Percentiles rank a stretch among this genome's conserved stretches.
Conservation (phyloP, 2,888 invertebrate genomes). For the Melanophora roralis region DNA sequence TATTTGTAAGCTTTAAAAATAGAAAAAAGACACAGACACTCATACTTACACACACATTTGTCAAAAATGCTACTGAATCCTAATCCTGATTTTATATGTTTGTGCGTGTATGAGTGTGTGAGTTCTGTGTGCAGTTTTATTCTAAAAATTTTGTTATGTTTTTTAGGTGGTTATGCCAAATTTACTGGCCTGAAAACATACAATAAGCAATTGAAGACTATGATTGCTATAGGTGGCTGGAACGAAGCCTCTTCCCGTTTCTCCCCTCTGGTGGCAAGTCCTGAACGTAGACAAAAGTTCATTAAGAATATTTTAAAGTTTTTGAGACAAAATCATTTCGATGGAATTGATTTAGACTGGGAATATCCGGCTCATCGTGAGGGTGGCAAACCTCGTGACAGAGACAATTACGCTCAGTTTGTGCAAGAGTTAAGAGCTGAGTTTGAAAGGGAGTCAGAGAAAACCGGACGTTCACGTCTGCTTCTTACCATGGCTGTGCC, state of each 20-base stretch:
- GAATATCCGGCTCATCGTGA: conserved; percentile 78
- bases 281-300: conserved; percentile 87
- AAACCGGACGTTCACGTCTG: conserved; percentile 88
- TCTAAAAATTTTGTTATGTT: neutral
- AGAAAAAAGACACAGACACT: neutral
- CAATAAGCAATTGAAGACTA: conserved; percentile 92
- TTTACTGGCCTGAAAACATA: conserved; percentile 95
- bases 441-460: conserved; percentile 90
- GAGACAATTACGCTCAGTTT: conserved; percentile 90
- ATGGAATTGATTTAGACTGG: conserved; percentile 96
- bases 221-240: conserved; percentile 95
- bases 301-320: conserved; percentile 91
- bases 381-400: conserved; percentile 88
- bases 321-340: conserved; percentile 93
- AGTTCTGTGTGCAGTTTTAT: too few species aligned
- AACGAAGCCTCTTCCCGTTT: conserved; percentile 93
- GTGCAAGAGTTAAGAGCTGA: conserved; percentile 93
- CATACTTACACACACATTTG: neutral
- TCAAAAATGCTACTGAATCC: conserved; percentile 10
- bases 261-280: conserved; percentile 90
- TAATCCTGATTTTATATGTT: conserved; percentile 6
- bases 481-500: conserved; percentile 96
- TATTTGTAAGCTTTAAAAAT: conserved; percentile 28
- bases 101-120: too few species aligned
- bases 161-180: conserved; percentile 92